Conservation (phyloP, 2,888 invertebrate genomes). For the Drosophila meridiana region DNA sequence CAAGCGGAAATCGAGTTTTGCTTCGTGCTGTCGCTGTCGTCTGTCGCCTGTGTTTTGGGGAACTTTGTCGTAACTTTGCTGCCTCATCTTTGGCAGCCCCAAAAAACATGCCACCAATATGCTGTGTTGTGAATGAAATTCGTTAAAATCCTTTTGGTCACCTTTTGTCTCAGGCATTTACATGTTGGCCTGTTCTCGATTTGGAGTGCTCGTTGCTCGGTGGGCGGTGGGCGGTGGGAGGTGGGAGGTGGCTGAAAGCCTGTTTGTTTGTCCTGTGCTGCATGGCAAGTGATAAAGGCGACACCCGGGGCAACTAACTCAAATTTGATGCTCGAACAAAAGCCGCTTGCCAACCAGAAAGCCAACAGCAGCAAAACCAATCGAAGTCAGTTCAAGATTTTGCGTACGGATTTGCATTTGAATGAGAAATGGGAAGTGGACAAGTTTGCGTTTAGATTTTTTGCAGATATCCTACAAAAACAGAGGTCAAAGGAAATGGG, state of each 20-base stretch:
- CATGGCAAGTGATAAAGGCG: conserved; percentile 57
- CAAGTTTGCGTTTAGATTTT: conserved; percentile 37
- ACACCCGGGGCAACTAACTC: conserved; percentile 41
- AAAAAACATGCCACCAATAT: conserved; percentile 39
- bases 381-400: conserved; percentile 81
- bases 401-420: conserved; percentile 72
- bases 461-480: background rate
- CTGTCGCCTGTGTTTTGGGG: background rate
- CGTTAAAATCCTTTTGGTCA: conserved; percentile 49
- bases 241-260: background rate
- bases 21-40: conserved; percentile 1
- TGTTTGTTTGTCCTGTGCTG: conserved; percentile 17
- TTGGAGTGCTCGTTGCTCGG: background rate
- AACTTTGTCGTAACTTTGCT: conserved; percentile 34
- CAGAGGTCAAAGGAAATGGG: no score
- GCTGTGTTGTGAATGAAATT: conserved; percentile 43
- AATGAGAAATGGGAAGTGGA: conserved; percentile 57
- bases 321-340: conserved; percentile 53
- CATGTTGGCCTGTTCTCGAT: conserved; percentile 43
- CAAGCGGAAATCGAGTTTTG: conserved; percentile 68
- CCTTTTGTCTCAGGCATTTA: conserved; percentile 55
- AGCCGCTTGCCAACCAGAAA: conserved; percentile 57
- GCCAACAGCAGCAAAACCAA: conserved; percentile 58
- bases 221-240: background rate
- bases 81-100: conserved; percentile 24